Conservation (phyloP, 2,797 vertebrate genomes). For the Graptemys geographica region DNA sequence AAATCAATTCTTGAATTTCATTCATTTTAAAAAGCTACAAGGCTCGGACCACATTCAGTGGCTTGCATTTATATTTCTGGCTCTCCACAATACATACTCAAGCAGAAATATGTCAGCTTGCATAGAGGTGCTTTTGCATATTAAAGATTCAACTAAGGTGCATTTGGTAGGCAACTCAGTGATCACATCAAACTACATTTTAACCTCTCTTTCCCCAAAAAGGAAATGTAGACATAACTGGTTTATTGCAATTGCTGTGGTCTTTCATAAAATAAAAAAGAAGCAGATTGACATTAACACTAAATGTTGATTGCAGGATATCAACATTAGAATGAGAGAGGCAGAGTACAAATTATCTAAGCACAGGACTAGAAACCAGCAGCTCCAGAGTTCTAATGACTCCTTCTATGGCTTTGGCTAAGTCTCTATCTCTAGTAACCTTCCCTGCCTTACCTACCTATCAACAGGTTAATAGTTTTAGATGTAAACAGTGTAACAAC, state of each 20-base stretch:
- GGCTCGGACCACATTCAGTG: background rate
- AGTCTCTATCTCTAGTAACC: background rate
- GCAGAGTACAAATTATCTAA: constrained; percentile 7
- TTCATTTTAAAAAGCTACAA: background rate
- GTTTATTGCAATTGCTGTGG: background rate
- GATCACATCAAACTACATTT: constrained; percentile 2
- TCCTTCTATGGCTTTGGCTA: background rate
- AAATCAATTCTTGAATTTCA: background rate
- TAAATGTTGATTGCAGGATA: background rate
- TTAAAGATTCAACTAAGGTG: background rate
- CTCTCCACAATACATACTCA: background rate
- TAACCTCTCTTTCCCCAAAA: constrained; percentile 10
- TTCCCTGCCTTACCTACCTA: background rate
- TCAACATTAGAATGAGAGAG: background rate
- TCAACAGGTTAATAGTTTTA: constrained; percentile 4
- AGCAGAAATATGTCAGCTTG: background rate
- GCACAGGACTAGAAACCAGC: background rate
- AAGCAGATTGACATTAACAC: background rate
- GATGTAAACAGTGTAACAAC: fast-evolving
- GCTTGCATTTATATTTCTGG: background rate
- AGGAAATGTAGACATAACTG: constrained; percentile 29
- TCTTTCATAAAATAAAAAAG: constrained; percentile 17
- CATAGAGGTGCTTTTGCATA: background rate
- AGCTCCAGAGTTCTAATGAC: background rate
- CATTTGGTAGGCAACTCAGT: constrained; percentile 6